Conservation (phyloP, 35 echinoderm and acorn worm species). For the Holothuria glaberrima region DNA sequence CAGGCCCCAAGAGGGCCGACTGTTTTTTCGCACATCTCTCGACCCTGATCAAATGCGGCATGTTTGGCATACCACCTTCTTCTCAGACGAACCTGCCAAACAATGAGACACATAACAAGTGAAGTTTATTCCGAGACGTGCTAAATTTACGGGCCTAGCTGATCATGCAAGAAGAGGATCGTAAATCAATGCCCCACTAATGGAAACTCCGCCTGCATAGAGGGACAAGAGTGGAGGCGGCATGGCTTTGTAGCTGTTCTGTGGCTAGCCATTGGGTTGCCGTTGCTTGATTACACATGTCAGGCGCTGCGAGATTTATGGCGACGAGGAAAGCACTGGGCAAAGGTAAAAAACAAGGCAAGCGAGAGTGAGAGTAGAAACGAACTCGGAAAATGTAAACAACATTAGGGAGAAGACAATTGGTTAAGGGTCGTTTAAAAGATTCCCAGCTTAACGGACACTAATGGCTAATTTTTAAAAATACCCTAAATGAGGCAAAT, state of each 20-base stretch:
- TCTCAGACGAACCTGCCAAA: constrained; percentile 23
- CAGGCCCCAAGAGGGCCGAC: constrained; percentile 47
- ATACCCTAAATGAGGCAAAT: no score
- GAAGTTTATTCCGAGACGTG: constrained; percentile 46
- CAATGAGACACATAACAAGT: constrained; percentile 31
- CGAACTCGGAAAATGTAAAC: constrained; percentile 23
- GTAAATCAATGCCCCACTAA: constrained; percentile 57
- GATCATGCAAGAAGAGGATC: constrained; percentile 25
- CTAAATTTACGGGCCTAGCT: constrained; percentile 57
- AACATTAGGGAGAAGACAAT: constrained; percentile 45
- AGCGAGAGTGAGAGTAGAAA: not conserved
- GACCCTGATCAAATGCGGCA: constrained; percentile 54
- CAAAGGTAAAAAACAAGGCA: constrained; percentile 29
- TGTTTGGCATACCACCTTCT: constrained; percentile 58
- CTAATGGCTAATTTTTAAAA: no score
- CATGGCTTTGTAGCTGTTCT: constrained; percentile 53
- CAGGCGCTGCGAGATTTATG: constrained; percentile 57
- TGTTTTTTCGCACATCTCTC: constrained; percentile 51
- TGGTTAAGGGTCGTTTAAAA: constrained; percentile 34
- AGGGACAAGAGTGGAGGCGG: constrained; percentile 29
- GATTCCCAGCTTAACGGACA: no score
- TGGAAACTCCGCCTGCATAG: constrained; percentile 61
- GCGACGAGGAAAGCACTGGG: not conserved
- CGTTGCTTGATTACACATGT: constrained; percentile 67
- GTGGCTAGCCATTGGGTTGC: constrained; percentile 52